Conservation (phyloP, 30 jellyfish, hydroid and myxozoan species). For the Catostylus mosaicus region DNA sequence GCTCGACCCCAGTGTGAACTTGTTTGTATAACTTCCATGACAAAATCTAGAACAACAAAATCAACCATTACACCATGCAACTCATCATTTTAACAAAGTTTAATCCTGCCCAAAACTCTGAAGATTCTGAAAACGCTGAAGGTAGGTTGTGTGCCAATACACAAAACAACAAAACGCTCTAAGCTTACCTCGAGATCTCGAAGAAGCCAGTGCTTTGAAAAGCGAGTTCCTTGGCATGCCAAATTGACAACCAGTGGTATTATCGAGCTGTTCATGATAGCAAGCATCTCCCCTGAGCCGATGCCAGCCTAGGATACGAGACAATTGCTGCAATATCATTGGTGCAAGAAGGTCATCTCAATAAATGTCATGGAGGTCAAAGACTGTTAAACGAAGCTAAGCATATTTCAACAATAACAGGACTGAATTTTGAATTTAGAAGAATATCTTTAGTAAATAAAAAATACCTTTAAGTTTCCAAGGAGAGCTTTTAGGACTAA, state of each 20-base stretch:
- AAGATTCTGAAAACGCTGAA: too few species aligned
- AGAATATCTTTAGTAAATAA: too few species aligned
- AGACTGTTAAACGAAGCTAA: background rate
- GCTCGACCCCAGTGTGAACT: conserved; percentile 42
- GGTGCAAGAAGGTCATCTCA: background rate
- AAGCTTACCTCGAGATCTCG: conserved; percentile 85
- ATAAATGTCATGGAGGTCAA: background rate
- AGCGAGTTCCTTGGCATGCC: conserved; percentile 95
- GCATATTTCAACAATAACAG: background rate
- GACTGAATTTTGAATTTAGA: too few species aligned
- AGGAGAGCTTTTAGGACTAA: conserved; percentile 79
- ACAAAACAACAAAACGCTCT: too few species aligned
- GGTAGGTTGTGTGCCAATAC: too few species aligned
- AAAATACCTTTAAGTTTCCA: conserved; percentile 58
- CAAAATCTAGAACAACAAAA: conserved; percentile 23
- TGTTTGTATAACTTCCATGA: conserved; percentile 79
- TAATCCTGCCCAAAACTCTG: background rate
- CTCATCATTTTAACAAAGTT: background rate
- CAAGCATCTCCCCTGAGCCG: conserved; percentile 48
- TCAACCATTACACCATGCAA: background rate
- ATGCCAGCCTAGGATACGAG: conserved; percentile 66
- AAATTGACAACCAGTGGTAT: conserved; percentile 68
- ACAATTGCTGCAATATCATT: background rate
- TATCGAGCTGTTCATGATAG: conserved; percentile 79
- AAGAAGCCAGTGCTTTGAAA: conserved; percentile 93